Base-by-base conservation (phyloP, 2,888 invertebrate genomes). In the Phymatocera aterrima region DNA sequence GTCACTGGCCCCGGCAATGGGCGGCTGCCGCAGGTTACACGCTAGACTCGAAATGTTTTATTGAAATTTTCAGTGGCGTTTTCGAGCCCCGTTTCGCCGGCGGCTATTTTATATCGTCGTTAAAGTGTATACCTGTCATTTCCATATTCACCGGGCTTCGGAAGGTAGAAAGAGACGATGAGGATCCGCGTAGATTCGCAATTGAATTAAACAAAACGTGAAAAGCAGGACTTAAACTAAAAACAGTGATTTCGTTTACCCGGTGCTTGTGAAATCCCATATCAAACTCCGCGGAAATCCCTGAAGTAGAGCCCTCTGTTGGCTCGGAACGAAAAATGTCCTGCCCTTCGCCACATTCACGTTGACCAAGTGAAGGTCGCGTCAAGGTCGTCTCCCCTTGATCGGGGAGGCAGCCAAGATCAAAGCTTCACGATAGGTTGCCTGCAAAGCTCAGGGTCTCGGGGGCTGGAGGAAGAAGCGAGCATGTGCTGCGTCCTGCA, bases 401-500 rank as follows among this genome's bases (percentile, higher is more conserved):
- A 43, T 79, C 80, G 80, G 81, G 81, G 84, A 84, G 85, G 85
- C 86, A 84, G 84, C 82, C 82, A 78, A 77, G 85, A 81, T 82
- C 81, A 85, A 87, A 87, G 86, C 87, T 83, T 83, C 85, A 88
- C 88, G 83, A 88, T 88, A 88, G 88, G 88, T 87, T 88, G 88
- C 88, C 88, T 88, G 85, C 88, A 88, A 86, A 88, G 88, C 83
- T 57, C 18, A 24, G 83, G 86, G 83, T 54, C 54, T 43, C 54
- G 54, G 37, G 75, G 54, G 34, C 40, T 60, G 75, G 75, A 75
- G 57, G 75, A 60, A 54, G 75, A 75, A 46, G 82, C 86, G 79
- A 88, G 85, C 79, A 88, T 88, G 88, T 88, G 88, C 86, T 88
- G 88, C 87, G 88, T 88, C 83, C 87, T 88, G 83, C 88, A 88